Base-by-base conservation (phyloP, 2,888 invertebrate species). In the Alloscopus bannaensis region DNA sequence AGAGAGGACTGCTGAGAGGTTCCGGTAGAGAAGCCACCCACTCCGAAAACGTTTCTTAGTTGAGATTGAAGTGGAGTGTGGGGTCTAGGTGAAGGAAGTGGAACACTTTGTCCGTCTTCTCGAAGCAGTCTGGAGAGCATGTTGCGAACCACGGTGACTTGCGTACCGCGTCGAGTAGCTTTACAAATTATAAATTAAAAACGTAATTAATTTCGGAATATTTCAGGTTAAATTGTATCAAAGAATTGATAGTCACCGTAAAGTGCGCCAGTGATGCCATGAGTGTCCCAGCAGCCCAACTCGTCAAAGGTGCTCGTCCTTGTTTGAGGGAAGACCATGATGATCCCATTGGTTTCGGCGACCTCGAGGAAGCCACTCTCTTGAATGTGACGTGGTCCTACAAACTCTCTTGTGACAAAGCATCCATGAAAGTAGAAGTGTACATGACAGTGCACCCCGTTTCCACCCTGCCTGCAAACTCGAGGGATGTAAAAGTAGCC, bases 391-490 rank as follows among this genome's bases (percentile, higher is more conserved):
- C 68, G 60, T 8, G 66, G 42, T 11, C 83, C 82, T 42, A 68
- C 80, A 62, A 82, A 83, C 52, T 84, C 80, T 72, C 82, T 55
- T 2, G 1, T 28, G 18, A 71, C 55, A 3, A 8, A 13, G 42
- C 85, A 85, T 20, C 85, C 85, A 26, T 85, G 85, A 52, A 85
- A 85, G 57, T 83, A 85, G 45, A 85, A 82, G 29, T 85, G 85
- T n/a, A 85, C 59, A 1, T 71, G 22, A 31, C 85, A 85, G 22
- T 68, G 8, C 6, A 45, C 42, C 13, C 18, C 11, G 4, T n/a
- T 13, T 47, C 3, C 20, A 4, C 52, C 42, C 16, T 22, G 22
- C 45, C 71, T 52, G 57, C 85, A 85, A 11, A 60, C 40, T 1
- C 36, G 59, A 0, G 85, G 85, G 29, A 85, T 45, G 28, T 85